Base-by-base conservation (phyloP, 2,888 invertebrate genomes). In the Synanthedon vespiformis region DNA sequence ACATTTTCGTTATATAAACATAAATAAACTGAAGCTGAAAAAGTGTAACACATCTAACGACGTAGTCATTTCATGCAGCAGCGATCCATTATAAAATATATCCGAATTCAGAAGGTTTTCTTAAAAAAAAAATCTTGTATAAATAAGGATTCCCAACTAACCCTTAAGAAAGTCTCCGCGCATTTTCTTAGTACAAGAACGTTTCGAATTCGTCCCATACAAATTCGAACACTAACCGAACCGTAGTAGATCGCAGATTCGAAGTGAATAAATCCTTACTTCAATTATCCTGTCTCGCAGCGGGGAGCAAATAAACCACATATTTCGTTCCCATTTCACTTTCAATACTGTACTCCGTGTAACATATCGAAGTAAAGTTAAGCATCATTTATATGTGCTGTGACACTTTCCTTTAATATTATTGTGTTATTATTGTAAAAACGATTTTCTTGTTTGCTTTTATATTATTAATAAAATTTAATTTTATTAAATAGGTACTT, bases 261-360 rank as follows among this genome's bases (percentile, higher is more conserved):
- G 74, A 72, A 76, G 75, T 72, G 69, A 74, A 82, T 84, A 80
- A 82, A 83, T 82, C 78, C 78, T 77, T 74, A 72, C 76, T 84
- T 81, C 80, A 84, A 82, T 84, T 82, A 81, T 80, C 74, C 68
- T 74, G 75, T 78, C 78, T 74, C 74, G 44, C 55, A 49, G 70
- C 60, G 68, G 70, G 70, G 65, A 72, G 72, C 72, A 77, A 80
- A 80, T 77, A 80, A 74, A 79, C 74, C 79, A 70, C 77, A 74
- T 68, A 76, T 73, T 73, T 71, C 70, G 72, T 66, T 70, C 68
- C 73, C 71, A 74, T 75, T 77, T 77, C 77, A 74, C 76, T 75
- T 74, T 77, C 74, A 68, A 70, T 74, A 70, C 66, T 61, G 62
- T 61, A 61, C 63, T 59, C 59, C 63, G 58, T 63, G 58, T 61